Conservation (phyloP, 2,888 invertebrate species). For the Sinhomidia bicolor region DNA sequence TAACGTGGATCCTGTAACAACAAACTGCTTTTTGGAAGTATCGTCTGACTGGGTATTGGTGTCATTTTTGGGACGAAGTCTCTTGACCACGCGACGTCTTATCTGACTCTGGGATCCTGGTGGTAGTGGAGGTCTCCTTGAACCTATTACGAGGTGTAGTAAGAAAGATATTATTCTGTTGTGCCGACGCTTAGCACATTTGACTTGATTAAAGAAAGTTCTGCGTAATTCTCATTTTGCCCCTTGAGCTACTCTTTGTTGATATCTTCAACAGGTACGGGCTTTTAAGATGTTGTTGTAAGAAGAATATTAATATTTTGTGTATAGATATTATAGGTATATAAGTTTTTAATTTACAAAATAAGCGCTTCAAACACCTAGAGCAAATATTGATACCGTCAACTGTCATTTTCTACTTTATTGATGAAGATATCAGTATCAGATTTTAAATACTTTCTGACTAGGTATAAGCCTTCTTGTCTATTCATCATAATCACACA, state of each 20-base stretch:
- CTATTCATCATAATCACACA: neutral
- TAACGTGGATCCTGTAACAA: conserved; percentile 70
- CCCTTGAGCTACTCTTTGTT: neutral
- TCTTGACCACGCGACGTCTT: conserved; percentile 65
- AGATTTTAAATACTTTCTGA: neutral
- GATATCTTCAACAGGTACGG: neutral
- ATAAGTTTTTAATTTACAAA: neutral
- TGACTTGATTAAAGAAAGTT: no score
- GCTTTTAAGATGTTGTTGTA: no score
- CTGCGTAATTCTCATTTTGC: neutral
- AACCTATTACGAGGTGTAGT: neutral
- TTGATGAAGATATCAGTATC: conserved; percentile 27
- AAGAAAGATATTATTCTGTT: no score
- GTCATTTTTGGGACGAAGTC: conserved; percentile 64
- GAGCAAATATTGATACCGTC: conserved; percentile 24
- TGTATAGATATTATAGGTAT: no score
- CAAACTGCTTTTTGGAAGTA: conserved; percentile 28
- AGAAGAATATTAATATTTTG: no score
- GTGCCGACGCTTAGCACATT: no score
- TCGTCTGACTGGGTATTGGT: neutral
- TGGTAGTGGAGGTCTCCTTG: conserved; percentile 24
- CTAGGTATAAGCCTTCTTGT: neutral
- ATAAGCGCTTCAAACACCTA: neutral
- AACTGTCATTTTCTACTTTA: neutral
- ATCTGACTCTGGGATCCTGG: conserved; percentile 52